These are phyloP conservation scores for Hydra vulgaris DNA, from an alignment of 30 jellyfish, hydroid and myxozoan genomes.

Conservation along the genomic window DNA sequence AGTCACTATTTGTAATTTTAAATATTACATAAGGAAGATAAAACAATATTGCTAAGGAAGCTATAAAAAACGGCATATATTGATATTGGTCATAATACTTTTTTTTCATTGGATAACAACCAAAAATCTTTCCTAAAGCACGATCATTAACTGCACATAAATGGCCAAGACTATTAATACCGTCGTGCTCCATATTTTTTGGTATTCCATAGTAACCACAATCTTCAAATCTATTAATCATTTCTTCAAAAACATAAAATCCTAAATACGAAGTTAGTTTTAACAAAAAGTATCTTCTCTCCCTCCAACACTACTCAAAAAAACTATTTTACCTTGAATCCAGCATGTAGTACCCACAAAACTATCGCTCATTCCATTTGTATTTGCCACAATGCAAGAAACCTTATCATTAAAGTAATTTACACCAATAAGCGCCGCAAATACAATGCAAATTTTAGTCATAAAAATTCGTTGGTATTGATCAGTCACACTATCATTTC, in stretches of 20 bases:
- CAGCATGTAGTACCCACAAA: constrained; percentile 24
- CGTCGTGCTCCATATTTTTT: constrained; percentile 18
- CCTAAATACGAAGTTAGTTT: no score
- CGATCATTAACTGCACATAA: constrained; percentile 15
- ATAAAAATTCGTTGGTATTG: constrained; percentile 19
- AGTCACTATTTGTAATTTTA: background rate
- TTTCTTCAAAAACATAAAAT: constrained; percentile 16
- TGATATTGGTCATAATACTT: constrained; percentile 11
- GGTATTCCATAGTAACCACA: constrained; percentile 24
- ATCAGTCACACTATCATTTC: constrained; percentile 16
- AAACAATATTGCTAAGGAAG: constrained; percentile 16
- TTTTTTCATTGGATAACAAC: constrained; percentile 15
- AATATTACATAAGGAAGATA: constrained; percentile 15
- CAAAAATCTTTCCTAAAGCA: constrained; percentile 4
- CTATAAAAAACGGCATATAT: constrained; percentile 24
- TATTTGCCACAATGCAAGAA: constrained; percentile 18
- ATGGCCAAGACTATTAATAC: constrained; percentile 13
- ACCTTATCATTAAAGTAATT: constrained; percentile 22
- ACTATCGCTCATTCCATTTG: constrained; percentile 10
- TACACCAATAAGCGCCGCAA: constrained; percentile 14
- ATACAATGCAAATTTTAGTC: constrained; percentile 9
- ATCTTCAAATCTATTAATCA: constrained; percentile 5
- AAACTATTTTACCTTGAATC: constrained; percentile 18
- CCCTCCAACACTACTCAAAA: background rate
- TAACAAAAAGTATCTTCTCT: no score